Percentiles rank a stretch among this genome's conserved stretches.
These are phyloP conservation scores for Dyspetes luteomarginatus DNA, from an alignment of 2,888 invertebrate species.

Conservation along the genomic window DNA sequence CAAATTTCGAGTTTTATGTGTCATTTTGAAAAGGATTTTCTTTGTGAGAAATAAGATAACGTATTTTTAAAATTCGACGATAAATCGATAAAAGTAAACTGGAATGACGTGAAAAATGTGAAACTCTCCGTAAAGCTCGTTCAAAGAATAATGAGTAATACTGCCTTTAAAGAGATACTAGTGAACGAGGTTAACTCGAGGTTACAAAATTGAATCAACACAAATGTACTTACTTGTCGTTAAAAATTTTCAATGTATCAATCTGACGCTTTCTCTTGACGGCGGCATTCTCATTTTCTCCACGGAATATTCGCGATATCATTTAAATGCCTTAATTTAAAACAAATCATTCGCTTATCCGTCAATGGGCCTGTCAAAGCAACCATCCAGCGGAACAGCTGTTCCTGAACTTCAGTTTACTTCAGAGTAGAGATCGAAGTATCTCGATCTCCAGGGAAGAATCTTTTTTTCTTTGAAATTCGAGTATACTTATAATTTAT, in stretches of 20 bases:
- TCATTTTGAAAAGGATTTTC: no score
- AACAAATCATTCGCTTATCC: constrained; percentile 82
- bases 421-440: constrained; percentile 12
- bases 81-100: neutral
- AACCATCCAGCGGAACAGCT: constrained; percentile 70
- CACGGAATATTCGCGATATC: constrained; percentile 83
- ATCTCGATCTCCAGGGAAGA: no score
- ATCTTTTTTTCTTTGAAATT: no score
- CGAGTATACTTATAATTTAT: no score
- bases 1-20: no score
- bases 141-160: constrained; percentile 32
- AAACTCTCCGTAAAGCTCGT: constrained; percentile 2
- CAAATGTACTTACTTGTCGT: constrained; percentile 87
- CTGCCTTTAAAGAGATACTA: constrained; percentile 57
- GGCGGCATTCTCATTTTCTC: constrained; percentile 82
- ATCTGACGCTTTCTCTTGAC: constrained; percentile 89
- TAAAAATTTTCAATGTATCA: constrained; percentile 92
- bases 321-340: constrained; percentile 81
- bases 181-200: constrained; percentile 73
- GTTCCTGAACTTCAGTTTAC: constrained; percentile 47
- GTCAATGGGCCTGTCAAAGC: constrained; percentile 78
- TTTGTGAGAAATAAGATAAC: no score
- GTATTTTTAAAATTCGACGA: neutral
- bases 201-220: constrained; percentile 44
- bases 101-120: neutral